Base-by-base conservation (phyloP, 2,888 invertebrate genomes). In the Leptinotarsa rubiginosa region DNA sequence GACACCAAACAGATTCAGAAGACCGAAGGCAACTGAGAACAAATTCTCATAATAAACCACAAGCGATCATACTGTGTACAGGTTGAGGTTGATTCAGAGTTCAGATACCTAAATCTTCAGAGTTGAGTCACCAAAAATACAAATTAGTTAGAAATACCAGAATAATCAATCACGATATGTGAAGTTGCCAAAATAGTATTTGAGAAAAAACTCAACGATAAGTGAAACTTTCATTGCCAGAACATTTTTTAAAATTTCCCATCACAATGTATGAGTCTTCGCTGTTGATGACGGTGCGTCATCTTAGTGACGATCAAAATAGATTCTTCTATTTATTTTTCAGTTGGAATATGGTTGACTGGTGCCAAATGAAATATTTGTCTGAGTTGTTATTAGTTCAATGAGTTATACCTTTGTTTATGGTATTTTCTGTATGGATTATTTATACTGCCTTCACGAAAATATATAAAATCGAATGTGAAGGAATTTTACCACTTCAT, bases 1-100 rank as follows among this genome's bases (percentile, higher is more conserved):
- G 16, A 31, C n/a, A 62, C 15, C 62, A n/a, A 62, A 62, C 62
- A 41, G 62, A 62, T 41, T 62, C 31, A 62, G n/a, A 62, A 31
- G 62, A 25, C 41, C 62, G 62, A n/a, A 62, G 18, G n/a, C n/a
- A 62, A 62, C 62, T 62, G 62, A 41, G 7, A 16, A 13, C 5
- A 31, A 25, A 62, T 62, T 16, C 31, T 62, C 41, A 41, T 5
- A 41, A 62, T 62, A 62, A 62, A 25, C 62, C 62, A n/a, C 62
- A n/a, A 62, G 62, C 2, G n/a, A 41, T 62, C 31, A 41, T 10
- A 10, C 7, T 41, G 3, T 62, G 41, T 62, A 31, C 12, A 62
- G 15, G 15, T n/a, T 41, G 41, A 62, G 25, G 62, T 62, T 16
- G n/a, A 31, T 18, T 62, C 16, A 41, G 62, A 62, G 16, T 31